These are phyloP conservation scores for Napeogenes inachia DNA, from an alignment of 2,888 invertebrate genomes.

Conservation along the genomic window DNA sequence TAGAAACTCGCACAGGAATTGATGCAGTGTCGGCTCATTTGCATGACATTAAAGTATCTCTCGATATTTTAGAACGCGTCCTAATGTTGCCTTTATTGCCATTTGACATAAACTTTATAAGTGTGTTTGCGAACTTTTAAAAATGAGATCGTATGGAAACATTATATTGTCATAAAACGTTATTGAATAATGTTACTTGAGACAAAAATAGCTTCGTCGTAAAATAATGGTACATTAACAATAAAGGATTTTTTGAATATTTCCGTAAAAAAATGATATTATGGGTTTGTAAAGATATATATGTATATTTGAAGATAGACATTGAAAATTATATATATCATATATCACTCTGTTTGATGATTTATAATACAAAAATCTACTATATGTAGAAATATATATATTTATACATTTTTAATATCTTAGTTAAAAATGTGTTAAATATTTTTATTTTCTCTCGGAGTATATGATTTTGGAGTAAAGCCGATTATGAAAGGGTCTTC, in stretches of 20 bases:
- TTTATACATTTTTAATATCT: conserved; percentile 9
- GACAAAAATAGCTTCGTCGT: too few relatives aligned
- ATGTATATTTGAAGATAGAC: too few relatives aligned
- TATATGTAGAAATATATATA: not conserved
- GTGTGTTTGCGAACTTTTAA: not conserved
- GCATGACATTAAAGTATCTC: conserved; percentile 36
- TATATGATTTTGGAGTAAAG: conserved; percentile 16
- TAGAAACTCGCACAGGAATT: conserved; percentile 35
- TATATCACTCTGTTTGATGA: too few relatives aligned
- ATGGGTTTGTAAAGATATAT: too few relatives aligned
- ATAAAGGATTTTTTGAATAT: too few relatives aligned
- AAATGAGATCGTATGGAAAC: not conserved
- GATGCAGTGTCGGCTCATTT: conserved; percentile 37
- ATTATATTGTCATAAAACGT: not conserved
- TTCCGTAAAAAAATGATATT: too few relatives aligned
- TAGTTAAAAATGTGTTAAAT: conserved; percentile 9
- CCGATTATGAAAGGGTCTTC: conserved; percentile 19
- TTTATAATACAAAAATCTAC: not conserved
- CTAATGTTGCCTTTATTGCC: conserved; percentile 15
- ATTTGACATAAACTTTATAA: conserved; percentile 5
- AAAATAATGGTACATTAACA: not conserved
- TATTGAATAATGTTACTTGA: not conserved
- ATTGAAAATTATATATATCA: too few relatives aligned
- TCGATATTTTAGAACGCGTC: conserved; percentile 18
- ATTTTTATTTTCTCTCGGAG: not conserved